Percentiles rank a stretch among this genome's conserved stretches.
Evolutionary conservation across 2,113 vertebrate genomes (phyloP).

Genomic region (Gulo gulo): DNA sequence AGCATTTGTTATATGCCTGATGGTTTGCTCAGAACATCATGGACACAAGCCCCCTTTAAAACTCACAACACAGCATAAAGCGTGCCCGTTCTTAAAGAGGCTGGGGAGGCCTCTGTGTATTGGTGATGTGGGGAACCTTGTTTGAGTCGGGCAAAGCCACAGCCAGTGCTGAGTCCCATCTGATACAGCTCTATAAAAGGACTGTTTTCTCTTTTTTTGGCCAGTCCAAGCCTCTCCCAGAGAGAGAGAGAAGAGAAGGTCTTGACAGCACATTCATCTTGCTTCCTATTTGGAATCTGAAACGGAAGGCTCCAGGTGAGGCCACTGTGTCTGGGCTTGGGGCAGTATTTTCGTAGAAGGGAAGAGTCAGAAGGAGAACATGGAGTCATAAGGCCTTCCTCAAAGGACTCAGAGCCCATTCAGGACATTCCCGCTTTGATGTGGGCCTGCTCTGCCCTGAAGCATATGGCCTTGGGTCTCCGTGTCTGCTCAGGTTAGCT

Average conservation of each 20-base stretch:
- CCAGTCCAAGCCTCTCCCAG: neutral
- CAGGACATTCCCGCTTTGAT: neutral
- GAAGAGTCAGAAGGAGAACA: neutral
- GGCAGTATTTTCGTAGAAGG: neutral
- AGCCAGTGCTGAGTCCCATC: neutral
- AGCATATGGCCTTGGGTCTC: neutral
- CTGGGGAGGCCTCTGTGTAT: neutral
- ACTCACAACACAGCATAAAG: neutral
- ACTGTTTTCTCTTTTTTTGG: neutral
- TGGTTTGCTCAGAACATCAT: neutral
- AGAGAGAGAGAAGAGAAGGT: neutral
- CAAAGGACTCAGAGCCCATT: neutral
- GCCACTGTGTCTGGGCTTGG: no score
- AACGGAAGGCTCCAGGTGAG: neutral
- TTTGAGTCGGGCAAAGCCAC: neutral
- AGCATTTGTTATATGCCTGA: neutral
- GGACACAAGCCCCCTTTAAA: neutral
- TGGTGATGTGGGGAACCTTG: neutral
- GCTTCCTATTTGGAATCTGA: neutral
- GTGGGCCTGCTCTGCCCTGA: neutral
- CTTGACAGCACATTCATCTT: neutral
- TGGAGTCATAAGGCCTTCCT: neutral
- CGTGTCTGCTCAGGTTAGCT: neutral
- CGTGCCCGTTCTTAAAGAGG: neutral
- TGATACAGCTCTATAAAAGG: neutral